Evolutionary conservation across 2,113 vertebrate genomes (phyloP), one percentile per base, ranked within the genome.

Genomic region (Cranoglanis bouderius): DNA sequence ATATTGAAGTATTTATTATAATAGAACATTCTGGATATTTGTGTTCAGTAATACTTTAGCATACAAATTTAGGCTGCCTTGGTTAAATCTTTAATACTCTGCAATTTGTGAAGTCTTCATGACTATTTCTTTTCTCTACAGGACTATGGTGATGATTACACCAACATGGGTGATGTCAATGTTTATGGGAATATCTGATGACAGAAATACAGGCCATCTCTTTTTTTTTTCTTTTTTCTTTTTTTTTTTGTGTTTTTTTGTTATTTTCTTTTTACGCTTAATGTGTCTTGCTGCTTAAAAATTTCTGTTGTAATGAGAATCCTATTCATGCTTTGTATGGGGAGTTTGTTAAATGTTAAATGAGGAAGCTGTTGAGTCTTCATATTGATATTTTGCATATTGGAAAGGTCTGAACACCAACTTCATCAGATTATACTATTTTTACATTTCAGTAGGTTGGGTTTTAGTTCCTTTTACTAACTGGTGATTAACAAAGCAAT

Each of bases 131-230:
- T 88, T 82, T 38, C 65, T 82, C 9, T 57, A 40, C 35, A 89
- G 88, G 35, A 6, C 8, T 77, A 53, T 32, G 82, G 38, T 70
- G 88, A 88, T 67, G 88, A 85, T 43, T 88, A 88, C 87, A 78
- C 72, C 82, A 88, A 88, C 43, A 0, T 55, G 43, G 88, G 24
- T 43, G 88, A 81, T 7, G 6, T 21, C 19, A 89, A 81, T 21
- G 18, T 85, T 0, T 89, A 89, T 70, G 88, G 88, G 7, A 85
- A 89, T 55, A n/a, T 89, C 18, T 89, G 53, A 89, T 83, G 81
- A 70, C 43, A 40, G 35, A 72, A 29, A 49, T 12, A 8, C 19
- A 53, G 4, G 13, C 49, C 18, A 38, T 74, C n/a, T 72, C 14
- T 65, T 24, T 0, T 35, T 85, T 72, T 4, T 72, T 38, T 74